A percentile compares a stretch with the other conserved stretches of the same genome.
Evolutionary conservation across 2,113 vertebrate species (phyloP).

Genomic region (Ammodytes dubius): DNA sequence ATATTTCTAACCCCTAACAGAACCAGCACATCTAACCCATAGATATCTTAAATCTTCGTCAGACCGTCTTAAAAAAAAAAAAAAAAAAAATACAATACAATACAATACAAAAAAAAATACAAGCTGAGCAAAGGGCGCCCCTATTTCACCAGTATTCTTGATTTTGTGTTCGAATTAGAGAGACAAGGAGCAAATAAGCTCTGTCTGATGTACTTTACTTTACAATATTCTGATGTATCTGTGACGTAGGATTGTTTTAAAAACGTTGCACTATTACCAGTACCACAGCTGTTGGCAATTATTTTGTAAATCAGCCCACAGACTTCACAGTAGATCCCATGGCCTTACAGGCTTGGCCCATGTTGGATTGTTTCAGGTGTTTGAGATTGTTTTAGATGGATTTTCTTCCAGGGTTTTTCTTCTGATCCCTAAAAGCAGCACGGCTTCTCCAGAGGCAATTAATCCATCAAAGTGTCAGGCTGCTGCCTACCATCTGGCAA

Average conservation of each 20-base stretch:
- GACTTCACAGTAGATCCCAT: background rate
- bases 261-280: background rate
- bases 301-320: background rate
- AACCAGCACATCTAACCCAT: background rate
- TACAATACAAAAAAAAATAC: no score
- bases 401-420: background rate
- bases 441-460: background rate
- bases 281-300: background rate
- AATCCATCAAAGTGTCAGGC: constrained; percentile 9
- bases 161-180: background rate
- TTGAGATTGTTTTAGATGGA: background rate
- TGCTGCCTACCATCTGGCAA: background rate
- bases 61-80: background rate
- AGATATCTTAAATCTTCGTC: background rate
- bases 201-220: background rate
- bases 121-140: no score
- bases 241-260: background rate
- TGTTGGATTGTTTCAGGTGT: background rate
- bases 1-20: background rate
- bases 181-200: background rate
- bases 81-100: no score
- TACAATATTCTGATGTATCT: background rate
- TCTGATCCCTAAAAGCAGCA: constrained; percentile 2
- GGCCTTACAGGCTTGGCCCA: background rate
- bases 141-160: background rate